Percentiles rank a stretch among this genome's conserved stretches.
phyloP scores from a whole-genome alignment of 30 jellyfish, hydroid and myxozoan genomes.

The Nemopilema nomurai region DNA sequence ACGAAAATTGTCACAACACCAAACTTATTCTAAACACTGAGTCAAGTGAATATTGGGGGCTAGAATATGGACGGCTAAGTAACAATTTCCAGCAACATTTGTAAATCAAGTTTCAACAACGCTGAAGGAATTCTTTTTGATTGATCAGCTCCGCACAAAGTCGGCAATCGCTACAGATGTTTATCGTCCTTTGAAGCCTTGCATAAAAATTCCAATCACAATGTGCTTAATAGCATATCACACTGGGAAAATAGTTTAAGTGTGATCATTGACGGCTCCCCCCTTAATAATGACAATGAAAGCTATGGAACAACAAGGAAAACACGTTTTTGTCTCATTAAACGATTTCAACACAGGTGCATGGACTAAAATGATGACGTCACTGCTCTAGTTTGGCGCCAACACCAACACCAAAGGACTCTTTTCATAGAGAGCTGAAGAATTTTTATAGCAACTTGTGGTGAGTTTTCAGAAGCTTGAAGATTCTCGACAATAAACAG shows the following conservation, averaged over 20 bases:
- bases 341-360: background rate
- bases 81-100: too few relatives aligned
- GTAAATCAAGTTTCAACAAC: too few relatives aligned
- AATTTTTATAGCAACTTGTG: background rate
- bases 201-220: background rate
- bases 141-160: too few relatives aligned
- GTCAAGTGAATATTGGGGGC: too few relatives aligned
- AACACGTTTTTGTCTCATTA: background rate
- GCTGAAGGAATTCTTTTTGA: too few relatives aligned
- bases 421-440: background rate
- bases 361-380: background rate
- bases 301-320: background rate
- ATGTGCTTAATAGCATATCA: background rate
- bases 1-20: too few relatives aligned
- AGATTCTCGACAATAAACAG: background rate
- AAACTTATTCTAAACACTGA: too few relatives aligned
- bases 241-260: background rate
- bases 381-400: background rate
- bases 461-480: background rate
- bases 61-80: too few relatives aligned
- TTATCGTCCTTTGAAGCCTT: background rate
- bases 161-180: background rate
- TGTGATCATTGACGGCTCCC: background rate
- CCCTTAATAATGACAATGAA: background rate
- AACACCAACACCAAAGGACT: background rate